Base-by-base conservation (phyloP, 2,888 invertebrate genomes). In the Parnassius smintheus region DNA sequence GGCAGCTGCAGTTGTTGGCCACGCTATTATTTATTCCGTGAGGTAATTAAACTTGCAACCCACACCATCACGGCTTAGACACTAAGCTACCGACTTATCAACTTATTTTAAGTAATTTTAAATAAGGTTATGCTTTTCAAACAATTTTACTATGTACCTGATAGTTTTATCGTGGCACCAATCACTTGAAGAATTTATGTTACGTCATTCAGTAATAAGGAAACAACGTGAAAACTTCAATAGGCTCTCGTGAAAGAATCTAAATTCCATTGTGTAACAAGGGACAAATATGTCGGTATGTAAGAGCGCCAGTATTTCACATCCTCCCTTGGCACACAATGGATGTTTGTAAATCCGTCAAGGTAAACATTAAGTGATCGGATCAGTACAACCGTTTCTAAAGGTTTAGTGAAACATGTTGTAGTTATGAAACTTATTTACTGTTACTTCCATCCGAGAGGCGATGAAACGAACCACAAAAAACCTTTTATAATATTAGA, bases 291-390 rank as follows among this genome's bases (percentile, higher is more conserved):
- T 73, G 56, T 55, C 73, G 69, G 69, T 66, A 67, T 65, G 67
- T 56, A 54, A 48, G 68, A 49, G 44, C 9, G 18, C 42, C 67
- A 72, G 73, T 73, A 75, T 77, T 77, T 70, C 74, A 76, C 75
- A 71, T 74, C 69, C 66, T 73, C 70, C 66, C 65, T 72, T 70
- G 62, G 60, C 72, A 76, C 74, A 82, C 81, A 81, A 80, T 80
- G 77, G 77, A 68, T 83, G 78, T 83, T 82, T 81, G 80, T 80
- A 80, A 83, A 82, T 82, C 81, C 80, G 75, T 74, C 71, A 73
- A 73, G 73, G 77, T 77, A 82, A 82, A 82, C 81, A 82, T 72
- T 72, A 75, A 77, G 75, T 81, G 78, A 81, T 79, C 78, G 77
- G 79, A 82, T 83, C 78, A 75, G 66, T 72, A 74, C 75, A 72